Evolutionary conservation across 2,113 vertebrate genomes (phyloP).

Genomic region (Myiopsitta monachus): DNA sequence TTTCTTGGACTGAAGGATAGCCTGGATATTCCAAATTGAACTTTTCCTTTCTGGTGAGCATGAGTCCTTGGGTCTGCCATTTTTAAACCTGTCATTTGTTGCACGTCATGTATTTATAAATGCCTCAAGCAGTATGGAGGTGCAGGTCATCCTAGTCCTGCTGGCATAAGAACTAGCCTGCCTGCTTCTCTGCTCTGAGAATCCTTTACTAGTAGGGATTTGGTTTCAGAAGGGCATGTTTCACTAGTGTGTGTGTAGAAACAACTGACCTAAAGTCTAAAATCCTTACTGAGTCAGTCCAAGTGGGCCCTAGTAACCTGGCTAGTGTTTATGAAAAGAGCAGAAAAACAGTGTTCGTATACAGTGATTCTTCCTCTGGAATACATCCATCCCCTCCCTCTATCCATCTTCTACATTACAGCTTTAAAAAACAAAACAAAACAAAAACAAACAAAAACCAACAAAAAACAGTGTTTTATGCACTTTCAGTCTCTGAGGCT

Average conservation of each 20-base stretch:
- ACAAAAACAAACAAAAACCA: too few species aligned
- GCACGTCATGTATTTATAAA: background rate
- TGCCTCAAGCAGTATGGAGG: background rate
- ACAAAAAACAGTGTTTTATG: background rate
- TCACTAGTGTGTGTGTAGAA: background rate
- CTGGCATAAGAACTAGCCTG: background rate
- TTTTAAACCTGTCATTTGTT: background rate
- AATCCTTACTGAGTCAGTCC: background rate
- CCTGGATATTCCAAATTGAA: background rate
- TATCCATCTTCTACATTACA: background rate
- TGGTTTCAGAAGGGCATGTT: background rate
- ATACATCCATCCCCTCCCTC: rapidly evolving
- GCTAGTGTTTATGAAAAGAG: background rate
- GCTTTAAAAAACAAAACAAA: background rate
- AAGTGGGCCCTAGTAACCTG: background rate
- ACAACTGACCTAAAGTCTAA: background rate
- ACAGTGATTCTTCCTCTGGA: background rate
- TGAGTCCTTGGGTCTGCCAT: background rate
- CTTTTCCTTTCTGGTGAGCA: rapidly evolving
- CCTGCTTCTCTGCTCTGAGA: background rate
- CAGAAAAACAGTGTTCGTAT: background rate
- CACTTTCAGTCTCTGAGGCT: background rate
- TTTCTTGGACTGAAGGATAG: background rate
- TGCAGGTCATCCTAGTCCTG: background rate
- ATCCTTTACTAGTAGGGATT: background rate